These are phyloP conservation scores for Drosophila jambulina DNA, from an alignment of 1,140 invertebrate species.

Conservation along the genomic window DNA sequence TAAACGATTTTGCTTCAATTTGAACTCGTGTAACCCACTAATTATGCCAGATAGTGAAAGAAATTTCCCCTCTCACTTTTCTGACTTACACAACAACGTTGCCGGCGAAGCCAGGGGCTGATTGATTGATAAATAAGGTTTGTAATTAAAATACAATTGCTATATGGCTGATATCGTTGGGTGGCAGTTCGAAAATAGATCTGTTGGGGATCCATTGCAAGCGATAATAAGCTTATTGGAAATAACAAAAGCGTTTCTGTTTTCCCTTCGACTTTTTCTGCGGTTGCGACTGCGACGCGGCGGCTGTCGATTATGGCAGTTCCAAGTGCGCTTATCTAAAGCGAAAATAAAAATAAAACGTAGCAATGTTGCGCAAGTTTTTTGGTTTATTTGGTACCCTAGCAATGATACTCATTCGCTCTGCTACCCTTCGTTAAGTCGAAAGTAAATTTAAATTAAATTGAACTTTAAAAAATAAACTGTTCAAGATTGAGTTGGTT, in stretches of 20 bases:
- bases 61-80: conserved; percentile 31
- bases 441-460: not conserved
- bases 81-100: conserved; percentile 10
- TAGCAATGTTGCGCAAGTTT: conserved; percentile 56
- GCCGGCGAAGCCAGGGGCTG: not conserved
- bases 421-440: not conserved
- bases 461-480: not conserved
- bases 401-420: not conserved
- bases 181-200: conserved; percentile 25
- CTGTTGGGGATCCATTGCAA: conserved; percentile 22
- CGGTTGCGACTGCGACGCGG: conserved; percentile 10
- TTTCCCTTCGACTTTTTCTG: conserved; percentile 11
- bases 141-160: conserved; percentile 59
- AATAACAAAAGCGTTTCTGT: conserved; percentile 15
- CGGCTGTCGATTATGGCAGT: conserved; percentile 41
- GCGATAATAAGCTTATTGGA: conserved; percentile 55
- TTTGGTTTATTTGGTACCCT: conserved; percentile 16
- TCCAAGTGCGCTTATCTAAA: conserved; percentile 60
- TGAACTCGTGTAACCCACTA: conserved; percentile 39
- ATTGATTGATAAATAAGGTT: conserved; percentile 42
- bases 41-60: conserved; percentile 37
- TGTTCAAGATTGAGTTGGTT: not conserved
- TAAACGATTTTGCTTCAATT: conserved; percentile 14
- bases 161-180: conserved; percentile 25
- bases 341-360: conserved; percentile 28